phyloP scores from a whole-genome alignment of 2,888 invertebrate genomes.

The Copidosoma aretas region DNA sequence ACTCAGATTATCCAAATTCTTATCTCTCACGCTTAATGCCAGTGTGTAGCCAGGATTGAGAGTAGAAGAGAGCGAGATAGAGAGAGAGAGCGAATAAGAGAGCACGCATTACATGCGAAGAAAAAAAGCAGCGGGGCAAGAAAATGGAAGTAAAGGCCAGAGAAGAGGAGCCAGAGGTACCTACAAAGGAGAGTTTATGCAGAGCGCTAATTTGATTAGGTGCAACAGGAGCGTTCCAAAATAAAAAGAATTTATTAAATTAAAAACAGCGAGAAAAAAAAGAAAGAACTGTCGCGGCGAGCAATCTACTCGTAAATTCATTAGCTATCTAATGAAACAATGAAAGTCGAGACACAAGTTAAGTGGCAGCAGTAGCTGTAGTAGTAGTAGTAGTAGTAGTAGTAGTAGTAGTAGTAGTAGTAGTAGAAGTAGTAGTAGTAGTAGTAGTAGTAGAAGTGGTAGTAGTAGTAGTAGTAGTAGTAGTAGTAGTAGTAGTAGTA shows the following conservation, averaged over 20 bases:
- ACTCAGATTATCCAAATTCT: slow-evolving; percentile 53
- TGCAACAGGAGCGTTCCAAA: slow-evolving; percentile 13
- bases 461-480: no score
- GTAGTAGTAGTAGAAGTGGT: no score
- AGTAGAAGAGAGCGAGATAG: neutral
- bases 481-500: no score
- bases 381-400: no score
- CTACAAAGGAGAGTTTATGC: slow-evolving; percentile 38
- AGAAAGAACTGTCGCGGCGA: slow-evolving; percentile 6
- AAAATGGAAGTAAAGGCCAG: neutral
- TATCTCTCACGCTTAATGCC: slow-evolving; percentile 34
- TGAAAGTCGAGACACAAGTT: slow-evolving; percentile 19
- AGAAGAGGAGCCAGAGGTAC: slow-evolving; percentile 1
- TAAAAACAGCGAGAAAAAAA: slow-evolving; percentile 12
- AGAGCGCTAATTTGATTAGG: slow-evolving; percentile 40
- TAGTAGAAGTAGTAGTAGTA: no score
- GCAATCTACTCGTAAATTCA: slow-evolving; percentile 32
- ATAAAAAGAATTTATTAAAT: slow-evolving; percentile 15
- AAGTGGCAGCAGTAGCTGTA: slow-evolving; percentile 14
- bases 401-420: no score
- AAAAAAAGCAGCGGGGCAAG: slow-evolving; percentile 7
- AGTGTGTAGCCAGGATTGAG: neutral
- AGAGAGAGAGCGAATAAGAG: slow-evolving; percentile 16
- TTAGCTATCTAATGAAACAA: slow-evolving; percentile 32
- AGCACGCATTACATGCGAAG: no score